These are phyloP conservation scores for Scomber scombrus DNA, from an alignment of 2,113 vertebrate species.

Conservation along the genomic window DNA sequence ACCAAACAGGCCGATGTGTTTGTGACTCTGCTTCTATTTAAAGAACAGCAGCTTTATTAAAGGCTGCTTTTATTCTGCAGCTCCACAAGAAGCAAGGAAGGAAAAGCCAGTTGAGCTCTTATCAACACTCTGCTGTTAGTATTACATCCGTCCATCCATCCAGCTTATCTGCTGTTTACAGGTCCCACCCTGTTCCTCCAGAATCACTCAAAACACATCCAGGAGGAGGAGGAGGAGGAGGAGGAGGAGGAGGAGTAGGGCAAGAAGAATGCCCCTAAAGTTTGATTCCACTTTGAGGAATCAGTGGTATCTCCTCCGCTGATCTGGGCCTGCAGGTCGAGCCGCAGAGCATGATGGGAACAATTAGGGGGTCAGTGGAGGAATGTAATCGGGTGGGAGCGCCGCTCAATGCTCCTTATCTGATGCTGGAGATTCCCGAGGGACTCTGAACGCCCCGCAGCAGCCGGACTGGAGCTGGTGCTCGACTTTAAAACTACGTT, in stretches of 20 bases:
- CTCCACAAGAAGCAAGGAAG: conserved; percentile 25
- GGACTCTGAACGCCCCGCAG: conserved; percentile 5
- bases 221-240: background rate
- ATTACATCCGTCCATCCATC: conserved; percentile 48
- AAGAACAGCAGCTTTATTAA: too few relatives aligned
- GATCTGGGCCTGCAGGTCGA: conserved; percentile 7
- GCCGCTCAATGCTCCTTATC: conserved; percentile 27
- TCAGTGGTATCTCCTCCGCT: background rate
- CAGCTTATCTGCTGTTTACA: conserved; percentile 82
- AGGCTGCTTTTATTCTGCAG: background rate
- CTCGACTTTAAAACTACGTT: too few relatives aligned
- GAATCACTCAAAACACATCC: background rate
- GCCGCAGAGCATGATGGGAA: conserved; percentile 49
- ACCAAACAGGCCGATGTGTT: too few relatives aligned
- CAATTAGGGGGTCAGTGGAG: conserved; percentile 51
- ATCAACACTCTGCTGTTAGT: conserved; percentile 33
- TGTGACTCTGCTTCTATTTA: too few relatives aligned
- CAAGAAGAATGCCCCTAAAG: too few relatives aligned
- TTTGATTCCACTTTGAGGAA: background rate
- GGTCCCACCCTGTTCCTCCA: conserved; percentile 80
- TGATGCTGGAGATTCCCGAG: conserved; percentile 38
- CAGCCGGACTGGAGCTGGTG: too few relatives aligned
- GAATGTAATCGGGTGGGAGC: conserved; percentile 40
- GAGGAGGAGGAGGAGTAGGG: background rate
- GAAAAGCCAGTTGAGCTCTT: conserved; percentile 18